Base-by-base conservation (phyloP, 2,113 vertebrate species). In the Actenoides lindsayi region DNA sequence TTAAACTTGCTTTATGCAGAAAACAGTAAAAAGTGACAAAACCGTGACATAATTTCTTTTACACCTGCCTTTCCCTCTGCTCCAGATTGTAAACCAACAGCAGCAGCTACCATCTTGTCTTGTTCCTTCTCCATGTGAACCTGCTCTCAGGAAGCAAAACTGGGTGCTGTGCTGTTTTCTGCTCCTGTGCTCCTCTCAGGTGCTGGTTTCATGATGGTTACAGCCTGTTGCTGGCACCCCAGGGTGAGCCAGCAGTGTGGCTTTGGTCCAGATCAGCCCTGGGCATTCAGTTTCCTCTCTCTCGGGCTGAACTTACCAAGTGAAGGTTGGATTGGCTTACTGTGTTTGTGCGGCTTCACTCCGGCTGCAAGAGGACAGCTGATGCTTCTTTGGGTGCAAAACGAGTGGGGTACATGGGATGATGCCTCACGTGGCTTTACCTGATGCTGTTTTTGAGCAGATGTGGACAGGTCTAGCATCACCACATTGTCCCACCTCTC, bases 401-500 rank as follows among this genome's bases (percentile, higher is more conserved):
- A 63, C 35, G 18, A 56, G 14, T 28, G 23, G 35, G 23, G 42
- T 16, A 10, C 18, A 1, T 33, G 70, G 70, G n/a, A 20, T 31
- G 41, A 44, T 82, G 15, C 28, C 28, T 62, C 53, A 50, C 1
- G 7, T 46, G 64, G 24, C 70, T 89, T 51, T 35, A 39, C 25
- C 35, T 3, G 4, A 27, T 13, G 8, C 10, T 0, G 1, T 28
- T 82, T 73, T 33, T 63, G 41, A 35, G 41, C 35, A 77, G 25
- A 73, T 3, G 3, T 41, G 53, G 33, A 17, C 0, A 4, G 46
- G 11, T 37, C 0, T 1, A 74, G 60, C 48, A 41, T 74, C 67
- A 7, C 28, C 33, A 14, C 16, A 0, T 56, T 0, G 2, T 69
- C 18, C 15, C 16, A 10, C 51, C n/a, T 81, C 1, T 1, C n/a